Evolutionary conservation across 1,140 invertebrate species (phyloP), one percentile per base, ranked within the genome.

Genomic region (Whitmania pigra): DNA sequence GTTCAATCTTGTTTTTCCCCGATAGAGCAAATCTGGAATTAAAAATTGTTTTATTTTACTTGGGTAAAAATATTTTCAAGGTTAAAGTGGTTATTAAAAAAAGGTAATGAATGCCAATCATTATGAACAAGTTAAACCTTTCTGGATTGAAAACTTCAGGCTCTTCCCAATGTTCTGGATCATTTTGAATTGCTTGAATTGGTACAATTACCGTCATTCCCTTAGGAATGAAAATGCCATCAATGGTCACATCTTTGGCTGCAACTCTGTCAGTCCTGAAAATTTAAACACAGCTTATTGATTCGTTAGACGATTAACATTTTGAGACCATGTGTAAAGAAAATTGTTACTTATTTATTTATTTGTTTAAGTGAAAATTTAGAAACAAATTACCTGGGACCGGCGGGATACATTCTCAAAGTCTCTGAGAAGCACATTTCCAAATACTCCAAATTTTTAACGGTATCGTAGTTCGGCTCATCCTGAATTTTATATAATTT

Each of bases 111-210:
- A 18, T 20, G 66, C n/a, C n/a, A 22, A 57, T 22, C n/a, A 27
- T 57, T 22, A 7, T 57, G 7, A 7, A 27, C n/a, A 11, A 53
- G 18, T 25, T 29, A 22, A 54, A 82, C 75, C 80, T 76, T 22
- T 83, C 82, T 1, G 84, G 83, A 71, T 78, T 74, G 73, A 84
- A 84, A 60, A 70, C 75, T 27, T 82, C 78, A 0, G 83, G 82
- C 22, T 84, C 77, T 75, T 79, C 83, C 76, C 81, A 85, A 72
- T 79, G 76, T 25, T 82, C 78, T 0, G 78, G 78, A 75, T 83
- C 79, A 53, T 79, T 76, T 67, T 88, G 86, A 25, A 88, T 79
- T 0, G 81, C 82, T 72, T 83, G 85, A 7, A 82, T 78, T 3
- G 86, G 82, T 54, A 86, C 77, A 53, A 77, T 78, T 5, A 88